Evolutionary conservation across 2,797 vertebrate species (phyloP), one percentile per base, ranked within the genome.

Genomic region (Labroides dimidiatus): DNA sequence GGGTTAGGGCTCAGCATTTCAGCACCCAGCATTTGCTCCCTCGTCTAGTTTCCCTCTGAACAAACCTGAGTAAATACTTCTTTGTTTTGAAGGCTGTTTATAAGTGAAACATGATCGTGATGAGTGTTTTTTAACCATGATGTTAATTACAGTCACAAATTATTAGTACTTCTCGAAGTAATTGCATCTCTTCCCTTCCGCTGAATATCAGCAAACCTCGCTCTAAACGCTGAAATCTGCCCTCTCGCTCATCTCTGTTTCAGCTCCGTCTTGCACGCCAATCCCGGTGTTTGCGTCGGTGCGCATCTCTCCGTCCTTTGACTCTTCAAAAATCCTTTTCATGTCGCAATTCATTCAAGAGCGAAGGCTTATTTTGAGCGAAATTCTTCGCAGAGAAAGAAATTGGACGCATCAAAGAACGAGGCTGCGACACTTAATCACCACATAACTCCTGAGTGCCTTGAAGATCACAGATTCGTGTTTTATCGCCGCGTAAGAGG

Each of bases 381-480:
- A 60, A 60, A 51, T 27, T 43, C 64, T 78, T 61, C 47, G 57
- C 66, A 6, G 47, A 16, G 43, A 44, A 52, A 48, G 30, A 73
- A 71, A 82, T 62, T 44, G 41, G 39, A 64, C 64, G 50, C 77
- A 64, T 81, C 72, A 80, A 75, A 84, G 79, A 63, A 64, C 9
- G 53, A 82, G 44, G 58, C 52, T 54, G 50, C 6, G 44, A 33
- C 62, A 56, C 71, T 78, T 65, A 73, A 79, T 86, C 77, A 71
- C 69, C 62, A 72, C 72, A 76, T 75, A 75, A 80, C 55, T 78
- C 70, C 50, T 14, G 39, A 20, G 2, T 43, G 56, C 61, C 72
- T 80, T 65, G 20, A 57, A 69, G 61, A 81, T 80, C 57, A 45
- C 78, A 56, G 51, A 63, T 53, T 16, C 1, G 0, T 75, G 82